Percentiles rank a stretch among this genome's conserved stretches.
These are phyloP conservation scores for Sarcophaga peregrina DNA, from an alignment of 1,140 invertebrate species.

Conservation along the genomic window DNA sequence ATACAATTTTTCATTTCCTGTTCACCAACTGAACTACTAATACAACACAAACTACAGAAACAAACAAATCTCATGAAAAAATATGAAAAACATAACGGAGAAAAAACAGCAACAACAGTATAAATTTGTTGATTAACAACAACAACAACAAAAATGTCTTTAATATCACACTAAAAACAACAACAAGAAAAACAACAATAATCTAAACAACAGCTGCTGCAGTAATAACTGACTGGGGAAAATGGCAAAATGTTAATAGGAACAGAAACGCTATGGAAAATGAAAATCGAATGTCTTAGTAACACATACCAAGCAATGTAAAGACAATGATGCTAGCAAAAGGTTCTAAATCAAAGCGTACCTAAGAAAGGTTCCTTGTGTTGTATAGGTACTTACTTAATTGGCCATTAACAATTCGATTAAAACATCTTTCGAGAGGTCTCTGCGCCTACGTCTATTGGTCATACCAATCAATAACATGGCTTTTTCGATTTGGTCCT, in stretches of 20 bases:
- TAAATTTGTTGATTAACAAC: neutral
- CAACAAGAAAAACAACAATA: neutral
- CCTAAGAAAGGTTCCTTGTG: no score
- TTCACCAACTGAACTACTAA: neutral
- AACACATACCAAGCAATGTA: no score
- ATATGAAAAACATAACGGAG: no score
- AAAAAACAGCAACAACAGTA: neutral
- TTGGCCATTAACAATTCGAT: no score
- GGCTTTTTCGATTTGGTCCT: no score
- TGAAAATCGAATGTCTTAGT: neutral
- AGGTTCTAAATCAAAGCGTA: no score
- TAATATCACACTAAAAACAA: neutral
- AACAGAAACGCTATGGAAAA: neutral
- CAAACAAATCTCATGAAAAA: neutral
- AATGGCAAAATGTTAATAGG: neutral
- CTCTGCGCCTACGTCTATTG: no score
- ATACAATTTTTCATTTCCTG: neutral
- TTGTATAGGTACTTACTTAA: no score
- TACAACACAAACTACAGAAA: no score
- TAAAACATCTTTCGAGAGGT: no score
- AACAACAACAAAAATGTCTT: neutral
- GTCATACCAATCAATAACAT: no score
- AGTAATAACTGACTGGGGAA: slow-evolving; percentile 17
- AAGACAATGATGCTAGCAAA: no score
- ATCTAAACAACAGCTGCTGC: slow-evolving; percentile 26